Evolutionary conservation across 2,888 invertebrate genomes (phyloP).

Genomic region (Cosmopolites sordidus): DNA sequence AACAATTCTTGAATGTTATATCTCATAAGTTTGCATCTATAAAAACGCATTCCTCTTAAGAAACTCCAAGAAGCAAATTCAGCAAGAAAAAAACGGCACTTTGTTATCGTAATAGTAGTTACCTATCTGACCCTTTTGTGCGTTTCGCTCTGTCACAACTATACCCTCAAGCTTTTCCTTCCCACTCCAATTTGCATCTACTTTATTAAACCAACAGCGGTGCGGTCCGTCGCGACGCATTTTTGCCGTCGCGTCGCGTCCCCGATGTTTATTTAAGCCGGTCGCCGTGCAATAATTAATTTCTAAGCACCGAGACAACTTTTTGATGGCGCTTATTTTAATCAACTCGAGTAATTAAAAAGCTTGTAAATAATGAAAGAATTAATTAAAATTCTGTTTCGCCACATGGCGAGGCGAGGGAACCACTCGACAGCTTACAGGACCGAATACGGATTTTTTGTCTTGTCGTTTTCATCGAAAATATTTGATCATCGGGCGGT

Average conservation of each 20-base stretch:
- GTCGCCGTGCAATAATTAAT: conserved; percentile 17
- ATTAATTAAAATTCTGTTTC: conserved; percentile 23
- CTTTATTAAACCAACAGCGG: background rate
- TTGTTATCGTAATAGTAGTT: too few relatives aligned
- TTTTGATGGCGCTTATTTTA: conserved; percentile 23
- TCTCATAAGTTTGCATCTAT: too few relatives aligned
- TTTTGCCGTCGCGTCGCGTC: background rate
- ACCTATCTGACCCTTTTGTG: too few relatives aligned
- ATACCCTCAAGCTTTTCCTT: too few relatives aligned
- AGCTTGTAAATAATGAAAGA: conserved; percentile 23
- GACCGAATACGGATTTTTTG: background rate
- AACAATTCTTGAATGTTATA: too few relatives aligned
- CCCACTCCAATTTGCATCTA: background rate
- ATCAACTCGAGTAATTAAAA: conserved; percentile 23
- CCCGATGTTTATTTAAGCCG: conserved; percentile 16
- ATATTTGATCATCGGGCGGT: too few relatives aligned
- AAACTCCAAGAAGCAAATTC: too few relatives aligned
- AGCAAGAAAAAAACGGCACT: too few relatives aligned
- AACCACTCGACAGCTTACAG: conserved; percentile 1
- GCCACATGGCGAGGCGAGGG: conserved; percentile 15
- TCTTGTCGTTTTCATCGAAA: too few relatives aligned
- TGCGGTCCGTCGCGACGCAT: background rate
- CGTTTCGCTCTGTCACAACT: too few relatives aligned
- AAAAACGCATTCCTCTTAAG: too few relatives aligned
- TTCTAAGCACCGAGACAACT: conserved; percentile 22